Percentiles rank a stretch among this genome's conserved stretches.
These are phyloP conservation scores for Micropterix aruncella DNA, from an alignment of 2,888 invertebrate genomes.

Conservation along the genomic window DNA sequence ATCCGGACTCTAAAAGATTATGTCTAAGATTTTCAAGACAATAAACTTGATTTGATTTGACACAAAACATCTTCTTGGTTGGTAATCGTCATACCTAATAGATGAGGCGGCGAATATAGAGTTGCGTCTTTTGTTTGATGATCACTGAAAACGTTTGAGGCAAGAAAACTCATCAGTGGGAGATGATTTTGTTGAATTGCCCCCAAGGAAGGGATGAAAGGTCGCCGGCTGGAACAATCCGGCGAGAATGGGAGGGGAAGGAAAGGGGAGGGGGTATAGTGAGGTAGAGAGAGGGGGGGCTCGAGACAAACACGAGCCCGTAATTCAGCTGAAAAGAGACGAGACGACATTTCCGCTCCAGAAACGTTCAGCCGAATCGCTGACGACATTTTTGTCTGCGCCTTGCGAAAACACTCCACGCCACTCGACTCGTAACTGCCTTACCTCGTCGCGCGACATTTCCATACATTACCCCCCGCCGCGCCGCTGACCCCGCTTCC, in stretches of 20 bases:
- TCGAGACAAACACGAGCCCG: neutral
- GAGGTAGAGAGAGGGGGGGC: neutral
- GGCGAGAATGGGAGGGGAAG: neutral
- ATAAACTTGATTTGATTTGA: too few relatives aligned
- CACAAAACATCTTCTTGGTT: too few relatives aligned
- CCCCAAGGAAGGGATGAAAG: neutral
- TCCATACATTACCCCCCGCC: neutral
- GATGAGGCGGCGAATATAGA: too few relatives aligned
- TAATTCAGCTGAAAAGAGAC: neutral
- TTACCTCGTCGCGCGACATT: neutral
- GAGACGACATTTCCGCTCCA: neutral
- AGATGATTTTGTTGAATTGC: too few relatives aligned
- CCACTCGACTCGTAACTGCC: neutral
- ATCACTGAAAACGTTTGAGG: too few relatives aligned
- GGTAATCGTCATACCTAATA: too few relatives aligned
- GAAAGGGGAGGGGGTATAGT: too few relatives aligned
- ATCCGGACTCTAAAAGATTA: too few relatives aligned
- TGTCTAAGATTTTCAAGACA: too few relatives aligned
- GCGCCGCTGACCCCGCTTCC: neutral
- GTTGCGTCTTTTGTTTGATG: too few relatives aligned
- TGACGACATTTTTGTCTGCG: neutral
- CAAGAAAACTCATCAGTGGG: too few relatives aligned
- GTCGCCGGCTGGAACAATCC: neutral
- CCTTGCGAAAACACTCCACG: neutral
- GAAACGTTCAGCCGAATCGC: neutral